Percentiles rank a stretch among this genome's conserved stretches.
These are phyloP conservation scores for Bergia puertoricense DNA, from an alignment of 92 coral and sea anemone species.

Conservation along the genomic window DNA sequence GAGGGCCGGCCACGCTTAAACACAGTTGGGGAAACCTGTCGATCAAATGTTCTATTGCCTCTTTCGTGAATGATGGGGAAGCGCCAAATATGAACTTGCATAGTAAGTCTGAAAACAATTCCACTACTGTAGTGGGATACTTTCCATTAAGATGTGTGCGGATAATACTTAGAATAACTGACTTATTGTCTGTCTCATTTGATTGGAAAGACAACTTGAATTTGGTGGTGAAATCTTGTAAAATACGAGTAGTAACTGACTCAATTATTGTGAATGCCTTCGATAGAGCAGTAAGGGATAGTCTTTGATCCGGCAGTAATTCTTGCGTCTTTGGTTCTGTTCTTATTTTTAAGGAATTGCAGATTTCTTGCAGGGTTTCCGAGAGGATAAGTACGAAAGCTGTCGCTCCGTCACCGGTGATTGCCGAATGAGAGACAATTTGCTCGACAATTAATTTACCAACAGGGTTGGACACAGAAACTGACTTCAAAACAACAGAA, in stretches of 20 bases:
- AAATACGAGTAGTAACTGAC: slow-evolving; percentile 29
- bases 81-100: slow-evolving; percentile 48
- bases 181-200: slow-evolving; percentile 27
- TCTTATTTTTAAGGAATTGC: slow-evolving; percentile 17
- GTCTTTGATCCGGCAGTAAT: slow-evolving; percentile 47
- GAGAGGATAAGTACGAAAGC: slow-evolving; percentile 73
- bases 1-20: slow-evolving; percentile 71
- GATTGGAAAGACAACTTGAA: slow-evolving; percentile 29
- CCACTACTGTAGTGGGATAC: slow-evolving; percentile 56
- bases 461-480: slow-evolving; percentile 62
- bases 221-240: slow-evolving; percentile 46
- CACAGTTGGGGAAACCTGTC: slow-evolving; percentile 78
- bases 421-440: slow-evolving; percentile 50
- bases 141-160: slow-evolving; percentile 71
- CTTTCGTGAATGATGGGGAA: slow-evolving; percentile 50
- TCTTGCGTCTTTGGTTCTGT: slow-evolving; percentile 26
- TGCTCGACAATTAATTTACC: slow-evolving; percentile 74
- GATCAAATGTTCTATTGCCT: slow-evolving; percentile 51
- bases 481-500: slow-evolving; percentile 71
- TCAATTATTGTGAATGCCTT: slow-evolving; percentile 57
- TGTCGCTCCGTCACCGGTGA: slow-evolving; percentile 86
- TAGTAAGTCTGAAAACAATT: slow-evolving; percentile 59
- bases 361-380: slow-evolving; percentile 63
- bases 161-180: slow-evolving; percentile 45
- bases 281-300: slow-evolving; percentile 59